Evolutionary conservation across 2,888 invertebrate genomes (phyloP).

Genomic region (Megalurothrips usitatus): DNA sequence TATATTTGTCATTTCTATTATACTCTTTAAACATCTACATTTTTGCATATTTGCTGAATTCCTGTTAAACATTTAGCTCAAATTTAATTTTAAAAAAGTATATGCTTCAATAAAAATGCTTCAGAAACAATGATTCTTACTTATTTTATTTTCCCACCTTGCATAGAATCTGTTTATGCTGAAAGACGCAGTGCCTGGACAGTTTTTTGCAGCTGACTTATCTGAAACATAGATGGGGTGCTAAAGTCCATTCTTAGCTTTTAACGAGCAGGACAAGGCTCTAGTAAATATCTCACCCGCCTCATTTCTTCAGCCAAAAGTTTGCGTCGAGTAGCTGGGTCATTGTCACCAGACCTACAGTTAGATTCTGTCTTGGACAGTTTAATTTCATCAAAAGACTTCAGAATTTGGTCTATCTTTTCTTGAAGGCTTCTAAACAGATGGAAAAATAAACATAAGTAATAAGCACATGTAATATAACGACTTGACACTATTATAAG

Average conservation of each 20-base stretch:
- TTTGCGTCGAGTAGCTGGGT: background rate
- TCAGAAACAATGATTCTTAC: background rate
- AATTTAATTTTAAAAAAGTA: background rate
- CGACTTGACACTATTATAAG: no score
- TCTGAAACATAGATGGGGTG: background rate
- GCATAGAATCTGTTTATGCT: background rate
- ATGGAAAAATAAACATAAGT: background rate
- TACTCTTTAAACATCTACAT: background rate
- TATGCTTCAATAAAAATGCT: background rate
- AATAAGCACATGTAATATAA: no score
- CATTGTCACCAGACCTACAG: background rate
- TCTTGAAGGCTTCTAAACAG: background rate
- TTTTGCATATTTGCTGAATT: background rate
- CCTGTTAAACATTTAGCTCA: background rate
- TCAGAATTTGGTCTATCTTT: background rate
- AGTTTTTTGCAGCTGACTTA: background rate
- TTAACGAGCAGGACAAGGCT: background rate
- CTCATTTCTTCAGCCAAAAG: slow-evolving; percentile 33
- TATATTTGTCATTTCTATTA: background rate
- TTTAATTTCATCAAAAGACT: background rate
- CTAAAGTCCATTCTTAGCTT: background rate
- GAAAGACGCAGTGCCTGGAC: background rate
- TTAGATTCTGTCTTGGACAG: background rate
- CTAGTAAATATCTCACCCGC: slow-evolving; percentile 34
- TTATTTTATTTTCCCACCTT: background rate